Evolutionary conservation across 2,113 vertebrate genomes (phyloP).

Genomic region (Patagioenas fasciata): DNA sequence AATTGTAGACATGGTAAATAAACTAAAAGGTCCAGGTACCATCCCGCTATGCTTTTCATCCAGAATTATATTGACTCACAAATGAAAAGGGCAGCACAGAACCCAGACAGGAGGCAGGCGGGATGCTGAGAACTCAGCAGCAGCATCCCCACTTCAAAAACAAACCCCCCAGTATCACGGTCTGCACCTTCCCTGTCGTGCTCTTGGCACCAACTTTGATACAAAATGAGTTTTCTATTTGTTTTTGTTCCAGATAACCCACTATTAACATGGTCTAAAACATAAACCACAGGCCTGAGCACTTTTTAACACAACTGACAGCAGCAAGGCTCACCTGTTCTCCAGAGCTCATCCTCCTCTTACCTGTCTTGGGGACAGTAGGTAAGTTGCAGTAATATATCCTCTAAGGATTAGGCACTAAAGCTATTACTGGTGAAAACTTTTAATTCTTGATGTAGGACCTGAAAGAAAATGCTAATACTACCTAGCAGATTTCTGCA

Average conservation of each 20-base stretch:
- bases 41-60: not conserved
- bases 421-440: not conserved
- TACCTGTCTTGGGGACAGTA: not conserved
- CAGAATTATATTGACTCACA: not conserved
- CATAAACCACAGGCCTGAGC: not conserved
- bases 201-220: not conserved
- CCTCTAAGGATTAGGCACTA: not conserved
- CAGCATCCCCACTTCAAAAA: not conserved
- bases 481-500: not conserved
- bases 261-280: not conserved
- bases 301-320: not conserved
- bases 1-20: not conserved
- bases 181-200: not conserved
- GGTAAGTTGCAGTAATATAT: not conserved
- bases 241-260: not conserved
- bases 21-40: not conserved
- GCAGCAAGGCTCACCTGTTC: not conserved
- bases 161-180: not conserved
- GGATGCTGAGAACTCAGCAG: not conserved
- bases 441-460: not conserved
- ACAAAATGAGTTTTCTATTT: not conserved
- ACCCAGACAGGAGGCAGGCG: accelerated
- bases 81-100: not conserved
- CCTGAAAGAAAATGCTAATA: not conserved
- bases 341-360: not conserved